These are phyloP conservation scores for Chloroceryle amazona DNA, from an alignment of 2,797 vertebrate genomes.

Conservation along the genomic window DNA sequence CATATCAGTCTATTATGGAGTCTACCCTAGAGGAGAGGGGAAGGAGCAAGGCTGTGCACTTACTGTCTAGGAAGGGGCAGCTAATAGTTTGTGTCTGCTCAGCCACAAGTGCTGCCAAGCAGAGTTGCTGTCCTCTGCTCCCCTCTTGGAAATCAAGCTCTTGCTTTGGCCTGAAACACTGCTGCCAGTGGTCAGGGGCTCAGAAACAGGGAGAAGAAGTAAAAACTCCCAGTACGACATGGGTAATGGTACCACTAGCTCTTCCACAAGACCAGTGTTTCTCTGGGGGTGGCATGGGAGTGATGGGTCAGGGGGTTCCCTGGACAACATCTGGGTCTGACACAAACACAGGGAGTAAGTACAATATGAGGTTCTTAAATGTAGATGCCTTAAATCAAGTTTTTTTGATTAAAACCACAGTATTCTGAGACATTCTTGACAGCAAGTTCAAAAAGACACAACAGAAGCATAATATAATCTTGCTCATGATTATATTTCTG, in stretches of 20 bases:
- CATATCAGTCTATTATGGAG: neutral
- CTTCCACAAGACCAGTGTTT: neutral
- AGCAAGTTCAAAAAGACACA: neutral
- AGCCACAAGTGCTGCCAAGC: neutral
- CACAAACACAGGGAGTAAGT: neutral
- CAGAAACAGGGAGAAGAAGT: rapidly evolving
- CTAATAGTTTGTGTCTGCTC: neutral
- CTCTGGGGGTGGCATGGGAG: neutral
- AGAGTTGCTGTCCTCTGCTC: neutral
- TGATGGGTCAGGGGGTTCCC: neutral
- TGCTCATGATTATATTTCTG: neutral
- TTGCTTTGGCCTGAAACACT: neutral
- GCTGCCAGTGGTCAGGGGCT: neutral
- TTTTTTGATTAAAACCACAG: neutral
- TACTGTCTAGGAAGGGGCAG: neutral
- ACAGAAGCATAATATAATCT: neutral
- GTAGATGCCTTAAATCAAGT: neutral
- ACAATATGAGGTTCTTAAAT: neutral
- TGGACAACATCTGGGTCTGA: neutral
- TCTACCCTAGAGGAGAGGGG: neutral
- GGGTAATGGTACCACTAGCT: rapidly evolving
- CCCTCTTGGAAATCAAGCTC: neutral
- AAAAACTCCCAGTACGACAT: neutral
- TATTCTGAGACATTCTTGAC: neutral
- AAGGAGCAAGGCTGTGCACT: neutral